Percentiles rank a stretch among this genome's conserved stretches.
These are phyloP conservation scores for Dromas ardeola DNA, from an alignment of 2,113 vertebrate genomes.

Conservation along the genomic window DNA sequence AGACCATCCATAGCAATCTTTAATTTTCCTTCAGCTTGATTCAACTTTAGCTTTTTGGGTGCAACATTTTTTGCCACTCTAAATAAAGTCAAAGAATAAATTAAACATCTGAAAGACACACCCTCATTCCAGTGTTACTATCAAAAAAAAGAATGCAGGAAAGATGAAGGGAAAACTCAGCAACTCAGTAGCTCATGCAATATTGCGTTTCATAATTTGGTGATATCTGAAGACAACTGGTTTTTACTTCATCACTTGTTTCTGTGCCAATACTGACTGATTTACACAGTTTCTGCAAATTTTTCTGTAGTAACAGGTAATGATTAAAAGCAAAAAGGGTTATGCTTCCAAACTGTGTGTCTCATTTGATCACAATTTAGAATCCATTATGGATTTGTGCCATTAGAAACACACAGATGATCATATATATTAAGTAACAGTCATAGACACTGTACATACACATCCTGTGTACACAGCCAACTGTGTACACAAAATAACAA, in stretches of 20 bases:
- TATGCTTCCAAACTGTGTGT: background rate
- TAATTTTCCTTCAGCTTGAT: conserved; percentile 79
- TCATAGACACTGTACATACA: background rate
- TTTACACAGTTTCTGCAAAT: background rate
- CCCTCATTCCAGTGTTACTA: background rate
- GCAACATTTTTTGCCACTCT: conserved; percentile 88
- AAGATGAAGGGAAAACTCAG: background rate
- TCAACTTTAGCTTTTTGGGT: conserved; percentile 87
- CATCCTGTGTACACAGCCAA: background rate
- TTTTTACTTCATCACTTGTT: background rate
- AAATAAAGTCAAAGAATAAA: conserved; percentile 26
- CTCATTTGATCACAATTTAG: background rate
- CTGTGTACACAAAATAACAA: background rate
- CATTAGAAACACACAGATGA: background rate
- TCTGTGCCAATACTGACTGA: background rate
- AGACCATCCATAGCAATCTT: conserved; percentile 82
- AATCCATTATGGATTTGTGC: background rate
- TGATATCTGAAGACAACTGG: background rate
- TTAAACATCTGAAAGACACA: background rate
- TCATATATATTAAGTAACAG: background rate
- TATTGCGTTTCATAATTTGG: background rate
- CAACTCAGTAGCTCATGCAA: background rate
- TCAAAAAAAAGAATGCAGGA: background rate
- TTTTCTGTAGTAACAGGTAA: background rate
- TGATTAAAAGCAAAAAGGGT: background rate